Evolutionary conservation across 2,113 vertebrate species (phyloP).

Genomic region (Ranitomeya variabilis): DNA sequence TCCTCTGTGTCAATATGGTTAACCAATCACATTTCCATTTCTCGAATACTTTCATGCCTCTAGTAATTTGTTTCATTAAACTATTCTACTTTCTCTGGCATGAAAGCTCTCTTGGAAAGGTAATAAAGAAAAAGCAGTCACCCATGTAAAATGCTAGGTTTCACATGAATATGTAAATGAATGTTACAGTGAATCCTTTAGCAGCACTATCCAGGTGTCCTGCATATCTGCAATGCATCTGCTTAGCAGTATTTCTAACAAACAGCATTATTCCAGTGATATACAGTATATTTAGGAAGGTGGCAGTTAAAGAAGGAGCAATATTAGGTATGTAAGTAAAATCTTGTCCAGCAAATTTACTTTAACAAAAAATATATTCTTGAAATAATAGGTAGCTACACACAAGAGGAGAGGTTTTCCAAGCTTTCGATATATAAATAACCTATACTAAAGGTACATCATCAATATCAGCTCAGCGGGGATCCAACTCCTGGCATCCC

Average conservation of each 20-base stretch:
- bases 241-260: neutral
- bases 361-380: neutral
- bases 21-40: neutral
- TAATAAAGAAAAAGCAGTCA: conserved; percentile 23
- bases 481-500: no score
- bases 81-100: conserved; percentile 12
- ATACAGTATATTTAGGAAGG: neutral
- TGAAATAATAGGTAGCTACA: neutral
- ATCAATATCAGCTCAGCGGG: no score
- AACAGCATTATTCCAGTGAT: neutral
- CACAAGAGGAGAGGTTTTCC: neutral
- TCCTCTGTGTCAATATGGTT: neutral
- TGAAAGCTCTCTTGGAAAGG: conserved; percentile 12
- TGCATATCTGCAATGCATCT: neutral
- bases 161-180: conserved; percentile 20
- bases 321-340: neutral
- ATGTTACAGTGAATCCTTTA: conserved; percentile 17
- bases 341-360: neutral
- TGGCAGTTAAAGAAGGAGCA: neutral
- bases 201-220: conserved; percentile 7
- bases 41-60: neutral
- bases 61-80: conserved; percentile 21
- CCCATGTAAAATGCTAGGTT: conserved; percentile 8
- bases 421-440: no score
- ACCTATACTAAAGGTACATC: no score